These are phyloP conservation scores for Iguana delicatissima DNA, from an alignment of 2,797 vertebrate genomes.

Conservation along the genomic window DNA sequence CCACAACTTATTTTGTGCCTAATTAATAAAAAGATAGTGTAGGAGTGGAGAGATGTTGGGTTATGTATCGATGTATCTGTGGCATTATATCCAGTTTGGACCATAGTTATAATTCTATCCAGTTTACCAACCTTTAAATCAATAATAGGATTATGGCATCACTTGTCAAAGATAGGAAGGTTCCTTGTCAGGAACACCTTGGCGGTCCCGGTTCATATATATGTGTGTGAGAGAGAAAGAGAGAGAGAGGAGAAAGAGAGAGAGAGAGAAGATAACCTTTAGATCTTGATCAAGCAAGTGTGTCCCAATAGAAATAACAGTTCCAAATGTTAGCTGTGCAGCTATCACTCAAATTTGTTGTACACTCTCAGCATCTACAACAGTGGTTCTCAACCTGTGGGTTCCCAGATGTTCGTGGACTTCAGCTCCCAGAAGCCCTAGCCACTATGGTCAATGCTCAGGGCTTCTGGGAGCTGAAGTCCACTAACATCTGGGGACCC, in stretches of 20 bases:
- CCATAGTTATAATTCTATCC: background rate
- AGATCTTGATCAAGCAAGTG: background rate
- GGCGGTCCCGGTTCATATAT: background rate
- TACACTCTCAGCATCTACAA: background rate
- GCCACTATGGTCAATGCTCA: too few relatives aligned
- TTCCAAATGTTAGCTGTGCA: background rate
- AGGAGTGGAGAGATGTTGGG: background rate
- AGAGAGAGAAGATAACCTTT: background rate
- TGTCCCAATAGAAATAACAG: background rate
- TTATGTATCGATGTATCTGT: background rate
- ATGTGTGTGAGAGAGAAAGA: background rate
- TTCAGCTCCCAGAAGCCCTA: too few relatives aligned
- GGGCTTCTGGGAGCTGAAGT: too few relatives aligned
- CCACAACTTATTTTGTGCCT: background rate
- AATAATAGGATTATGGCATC: background rate
- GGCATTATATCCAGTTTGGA: background rate
- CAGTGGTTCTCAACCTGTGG: too few relatives aligned
- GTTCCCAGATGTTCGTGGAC: too few relatives aligned
- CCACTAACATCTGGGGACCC: too few relatives aligned
- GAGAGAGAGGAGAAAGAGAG: background rate
- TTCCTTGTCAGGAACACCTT: background rate
- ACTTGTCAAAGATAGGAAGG: background rate
- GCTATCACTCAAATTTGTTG: background rate
- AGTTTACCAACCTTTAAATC: too few relatives aligned
- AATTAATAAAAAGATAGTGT: background rate